Percentiles rank a stretch among this genome's conserved stretches.
Conservation (phyloP, 2,113 vertebrate species). For the Verasper variegatus region DNA sequence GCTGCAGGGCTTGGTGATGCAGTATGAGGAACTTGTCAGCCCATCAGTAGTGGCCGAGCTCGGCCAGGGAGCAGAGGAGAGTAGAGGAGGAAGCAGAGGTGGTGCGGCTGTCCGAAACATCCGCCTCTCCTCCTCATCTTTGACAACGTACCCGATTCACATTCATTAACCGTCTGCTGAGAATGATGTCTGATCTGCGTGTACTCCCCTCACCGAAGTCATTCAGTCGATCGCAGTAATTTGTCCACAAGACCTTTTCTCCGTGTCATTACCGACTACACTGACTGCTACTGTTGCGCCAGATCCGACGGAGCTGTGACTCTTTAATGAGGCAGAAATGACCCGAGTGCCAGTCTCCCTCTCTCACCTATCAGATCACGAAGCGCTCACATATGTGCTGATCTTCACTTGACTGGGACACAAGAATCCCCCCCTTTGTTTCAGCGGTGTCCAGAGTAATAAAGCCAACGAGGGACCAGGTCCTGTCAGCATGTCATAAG, state of each 20-base stretch:
- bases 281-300: conserved; percentile 44
- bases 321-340: conserved; percentile 60
- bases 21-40: conserved; percentile 72
- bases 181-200: conserved; percentile 50
- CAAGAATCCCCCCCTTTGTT: conserved; percentile 63
- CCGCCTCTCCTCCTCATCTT: conserved; percentile 16
- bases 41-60: conserved; percentile 66
- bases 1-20: conserved; percentile 77
- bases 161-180: conserved; percentile 37
- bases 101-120: conserved; percentile 9
- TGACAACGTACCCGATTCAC: conserved; percentile 31
- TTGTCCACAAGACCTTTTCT: conserved; percentile 35
- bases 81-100: conserved; percentile 12
- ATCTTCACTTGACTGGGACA: conserved; percentile 49
- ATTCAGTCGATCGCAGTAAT: conserved; percentile 49
- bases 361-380: conserved; percentile 51
- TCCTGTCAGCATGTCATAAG: conserved; percentile 65
- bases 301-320: conserved; percentile 46
- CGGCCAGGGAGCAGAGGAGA: conserved; percentile 33
- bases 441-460: conserved; percentile 42
- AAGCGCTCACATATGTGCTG: conserved; percentile 45
- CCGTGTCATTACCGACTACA: conserved; percentile 46
- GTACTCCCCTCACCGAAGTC: conserved; percentile 28
- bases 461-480: conserved; percentile 35
- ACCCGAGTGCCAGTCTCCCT: conserved; percentile 26